Conservation (phyloP, 1,140 invertebrate genomes). For the Microplitis mediator region DNA sequence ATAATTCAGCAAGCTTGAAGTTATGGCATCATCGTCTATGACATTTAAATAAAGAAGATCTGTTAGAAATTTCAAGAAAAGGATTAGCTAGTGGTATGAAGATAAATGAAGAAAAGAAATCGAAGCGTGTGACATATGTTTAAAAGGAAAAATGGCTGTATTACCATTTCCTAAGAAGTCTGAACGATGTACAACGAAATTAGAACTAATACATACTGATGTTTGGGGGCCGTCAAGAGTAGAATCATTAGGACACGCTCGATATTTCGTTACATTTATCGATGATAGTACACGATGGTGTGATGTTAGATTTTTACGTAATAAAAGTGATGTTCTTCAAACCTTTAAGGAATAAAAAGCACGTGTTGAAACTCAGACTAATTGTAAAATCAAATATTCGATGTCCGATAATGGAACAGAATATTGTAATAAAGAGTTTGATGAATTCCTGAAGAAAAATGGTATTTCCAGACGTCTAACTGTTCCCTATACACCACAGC, state of each 20-base stretch:
- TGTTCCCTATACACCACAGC: background rate
- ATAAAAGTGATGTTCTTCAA: background rate
- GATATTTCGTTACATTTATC: slow-evolving; percentile 7
- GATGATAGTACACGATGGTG: background rate
- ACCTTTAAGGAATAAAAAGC: background rate
- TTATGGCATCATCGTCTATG: slow-evolving; percentile 29
- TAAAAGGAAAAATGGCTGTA: background rate
- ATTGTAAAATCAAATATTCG: background rate
- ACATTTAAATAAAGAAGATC: slow-evolving; percentile 24
- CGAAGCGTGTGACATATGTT: background rate
- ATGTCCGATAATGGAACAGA: background rate
- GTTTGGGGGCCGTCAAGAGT: background rate
- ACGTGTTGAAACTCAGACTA: background rate
- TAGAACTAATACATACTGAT: background rate
- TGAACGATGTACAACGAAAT: background rate
- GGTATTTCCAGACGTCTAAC: background rate
- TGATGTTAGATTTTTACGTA: background rate
- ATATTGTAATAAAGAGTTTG: background rate
- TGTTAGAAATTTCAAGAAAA: slow-evolving; percentile 3
- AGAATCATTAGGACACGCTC: background rate
- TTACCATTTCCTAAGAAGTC: background rate
- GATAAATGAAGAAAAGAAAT: background rate
- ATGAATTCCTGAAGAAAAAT: background rate
- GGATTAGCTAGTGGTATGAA: background rate
- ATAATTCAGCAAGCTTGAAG: background rate